Evolutionary conservation across 2,797 vertebrate genomes (phyloP), one percentile per base, ranked within the genome.

Genomic region (Allobates femoralis): DNA sequence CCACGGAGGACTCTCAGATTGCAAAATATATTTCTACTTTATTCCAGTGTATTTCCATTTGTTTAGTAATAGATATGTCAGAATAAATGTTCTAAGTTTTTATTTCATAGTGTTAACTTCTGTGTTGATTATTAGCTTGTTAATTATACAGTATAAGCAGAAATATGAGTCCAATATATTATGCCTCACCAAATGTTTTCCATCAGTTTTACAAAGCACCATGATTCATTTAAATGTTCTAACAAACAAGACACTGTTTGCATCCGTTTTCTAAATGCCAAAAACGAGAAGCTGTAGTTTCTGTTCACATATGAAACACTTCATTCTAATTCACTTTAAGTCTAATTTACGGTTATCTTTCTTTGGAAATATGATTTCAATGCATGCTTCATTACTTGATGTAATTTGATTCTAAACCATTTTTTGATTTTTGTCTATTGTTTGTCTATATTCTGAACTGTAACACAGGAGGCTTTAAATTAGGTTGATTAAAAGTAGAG

Each of bases 121-220:
- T 71, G 67, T 71, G 67, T 71, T 71, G 34, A 71, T 41, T 71
- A 37, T 71, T 71, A 71, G 21, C 32, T 23, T 71, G 32, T 71
- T 71, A 71, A 71, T 71, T 15, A 67, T 67, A n/a, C n/a, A n/a
- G n/a, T n/a, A 67, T 18, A 34, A 34, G 30, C 18, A 64, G 60
- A 64, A 67, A 67, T 8, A 67, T 67, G 30, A 5, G 34, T 34
- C 66, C 34, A 71, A 71, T 37, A 71, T 37, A 71, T 71, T 71
- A 23, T 11, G 19, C 34, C 41, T 41, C 32, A 37, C 34, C 34
- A 71, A 71, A 37, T 37, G 67, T 41, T 41, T 37, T 67, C 5
- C 64, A 34, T 37, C 34, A 11, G 10, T 71, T 71, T 71, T 34
- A 41, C 11, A 71, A 41, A 37, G 34, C 34, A 71, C 23, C 18